Conservation (phyloP, 2,888 invertebrate genomes). For the Helleia helle region DNA sequence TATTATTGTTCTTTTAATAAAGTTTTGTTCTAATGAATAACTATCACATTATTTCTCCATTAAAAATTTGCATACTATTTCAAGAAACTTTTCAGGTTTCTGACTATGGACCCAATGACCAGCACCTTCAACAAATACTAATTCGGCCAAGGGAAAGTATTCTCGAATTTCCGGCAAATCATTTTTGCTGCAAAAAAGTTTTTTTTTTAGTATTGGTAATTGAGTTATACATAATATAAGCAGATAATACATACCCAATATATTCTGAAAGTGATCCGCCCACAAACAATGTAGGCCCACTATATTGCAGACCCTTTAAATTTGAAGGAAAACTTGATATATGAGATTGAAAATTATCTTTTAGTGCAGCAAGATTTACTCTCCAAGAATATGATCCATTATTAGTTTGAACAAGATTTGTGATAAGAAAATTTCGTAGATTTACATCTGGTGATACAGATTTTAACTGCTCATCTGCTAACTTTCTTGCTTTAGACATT, state of each 20-base stretch:
- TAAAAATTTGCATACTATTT: conserved; percentile 76
- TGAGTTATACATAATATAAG: neutral
- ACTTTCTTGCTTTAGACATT: conserved; percentile 80
- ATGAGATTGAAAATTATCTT: conserved; percentile 76
- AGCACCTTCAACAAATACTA: conserved; percentile 83
- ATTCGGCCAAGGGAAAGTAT: conserved; percentile 81
- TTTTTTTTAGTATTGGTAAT: no score
- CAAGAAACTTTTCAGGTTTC: conserved; percentile 85
- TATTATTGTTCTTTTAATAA: neutral
- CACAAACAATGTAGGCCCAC: conserved; percentile 86
- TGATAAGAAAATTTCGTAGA: conserved; percentile 85
- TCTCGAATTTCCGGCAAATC: conserved; percentile 78
- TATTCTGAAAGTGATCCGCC: conserved; percentile 89
- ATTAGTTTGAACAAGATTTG: conserved; percentile 84
- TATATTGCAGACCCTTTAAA: conserved; percentile 62
- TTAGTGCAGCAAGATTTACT: conserved; percentile 83
- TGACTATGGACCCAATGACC: conserved; percentile 97
- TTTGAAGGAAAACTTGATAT: conserved; percentile 78
- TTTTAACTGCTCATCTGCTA: conserved; percentile 76
- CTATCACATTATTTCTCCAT: conserved; percentile 46
- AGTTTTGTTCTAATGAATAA: conserved; percentile 2
- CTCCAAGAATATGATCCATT: conserved; percentile 82
- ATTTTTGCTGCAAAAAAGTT: conserved; percentile 51
- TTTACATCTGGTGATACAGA: conserved; percentile 71
- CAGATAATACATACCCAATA: conserved; percentile 72